Evolutionary conservation across 2,797 vertebrate species (phyloP), one percentile per base, ranked within the genome.

Genomic region (Lepilemur septentrionalis): DNA sequence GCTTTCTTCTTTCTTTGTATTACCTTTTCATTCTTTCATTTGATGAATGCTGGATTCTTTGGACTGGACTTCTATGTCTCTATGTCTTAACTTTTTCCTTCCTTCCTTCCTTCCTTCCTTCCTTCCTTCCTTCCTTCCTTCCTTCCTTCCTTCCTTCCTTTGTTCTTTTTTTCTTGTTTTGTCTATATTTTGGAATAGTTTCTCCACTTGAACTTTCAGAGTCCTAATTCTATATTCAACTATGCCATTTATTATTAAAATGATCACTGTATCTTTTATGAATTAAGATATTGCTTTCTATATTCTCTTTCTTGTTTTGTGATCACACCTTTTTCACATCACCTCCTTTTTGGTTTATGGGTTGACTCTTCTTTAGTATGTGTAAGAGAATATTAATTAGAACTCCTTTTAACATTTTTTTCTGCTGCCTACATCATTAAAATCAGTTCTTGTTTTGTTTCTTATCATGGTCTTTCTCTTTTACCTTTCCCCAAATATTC

Each of bases 21-120:
- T 25, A 30, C 8, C 4, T 25, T 8, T 30, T 43, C 38, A 52
- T 84, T 12, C 17, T 52, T 69, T 38, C 20, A 50, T 25, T 59
- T 17, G 43, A 17, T 72, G 23, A 89, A 84, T 61, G 35, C 1
- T 63, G 18, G n/a, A 63, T 84, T 75, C 38, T 70, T 23, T 76
- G 41, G 17, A 52, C 35, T 69, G 15, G 69, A 9, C 10, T 35
- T 79, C 35, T 70, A 13, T 48, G 32, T 86, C 8, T 48, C 55
- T 70, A 32, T 67, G 65, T 81, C 12, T 81, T 32, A 57, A 59
- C 7, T 9, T 32, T 7, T 63, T 63, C 20, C 14, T 18, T 5
- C 9, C 5, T 22, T 4, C 23, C 20, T 23, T 2, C 7, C 46
- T 18, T 0, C 48, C 9, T 52, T 12, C 7, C 2, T 23, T 15